Evolutionary conservation across 2,797 vertebrate species (phyloP).

Genomic region (Saguinus oedipus): DNA sequence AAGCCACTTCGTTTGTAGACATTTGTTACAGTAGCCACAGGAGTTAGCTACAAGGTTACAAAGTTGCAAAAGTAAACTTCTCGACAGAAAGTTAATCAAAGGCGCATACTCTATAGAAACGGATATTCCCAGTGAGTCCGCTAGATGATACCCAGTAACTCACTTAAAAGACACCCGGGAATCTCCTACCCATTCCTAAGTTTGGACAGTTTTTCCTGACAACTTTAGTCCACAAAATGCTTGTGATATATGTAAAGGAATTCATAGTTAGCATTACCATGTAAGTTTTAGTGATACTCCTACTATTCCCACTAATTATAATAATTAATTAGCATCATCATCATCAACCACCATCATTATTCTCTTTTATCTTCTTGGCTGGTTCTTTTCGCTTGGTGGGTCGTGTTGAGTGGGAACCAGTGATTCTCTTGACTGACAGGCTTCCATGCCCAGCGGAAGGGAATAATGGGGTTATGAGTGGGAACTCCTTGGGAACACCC

Average conservation of each 20-base stretch:
- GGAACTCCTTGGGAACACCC: no score
- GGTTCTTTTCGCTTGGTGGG: not conserved
- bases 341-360: not conserved
- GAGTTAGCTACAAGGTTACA: not conserved
- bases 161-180: not conserved
- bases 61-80: not conserved
- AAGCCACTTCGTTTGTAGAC: not conserved
- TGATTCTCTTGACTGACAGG: not conserved
- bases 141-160: not conserved
- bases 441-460: not conserved
- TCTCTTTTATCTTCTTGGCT: not conserved
- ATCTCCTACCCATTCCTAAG: not conserved
- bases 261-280: not conserved
- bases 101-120: not conserved
- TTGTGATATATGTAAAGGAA: not conserved
- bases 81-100: not conserved
- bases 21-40: not conserved
- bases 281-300: not conserved
- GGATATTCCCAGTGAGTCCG: not conserved
- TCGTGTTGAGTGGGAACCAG: not conserved
- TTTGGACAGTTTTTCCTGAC: not conserved
- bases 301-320: no score
- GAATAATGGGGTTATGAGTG: not conserved
- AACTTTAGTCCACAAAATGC: not conserved
- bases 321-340: not conserved